phyloP scores from a whole-genome alignment of 2,797 vertebrate genomes.

The Martes flavigula region DNA sequence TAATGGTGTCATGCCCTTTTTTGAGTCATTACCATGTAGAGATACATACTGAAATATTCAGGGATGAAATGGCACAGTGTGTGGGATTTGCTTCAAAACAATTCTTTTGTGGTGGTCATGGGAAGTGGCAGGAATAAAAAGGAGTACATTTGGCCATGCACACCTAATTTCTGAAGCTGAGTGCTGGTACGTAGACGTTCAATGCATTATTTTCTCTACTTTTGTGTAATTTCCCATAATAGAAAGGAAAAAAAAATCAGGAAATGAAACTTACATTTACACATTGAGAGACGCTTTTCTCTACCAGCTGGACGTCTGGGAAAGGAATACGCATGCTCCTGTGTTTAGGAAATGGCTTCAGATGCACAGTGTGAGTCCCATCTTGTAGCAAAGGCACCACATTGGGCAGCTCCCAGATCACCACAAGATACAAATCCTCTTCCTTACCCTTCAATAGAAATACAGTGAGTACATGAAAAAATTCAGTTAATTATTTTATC shows the following conservation, averaged over 20 bases:
- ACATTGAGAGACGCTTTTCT: conserved; percentile 8
- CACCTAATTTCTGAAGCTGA: neutral
- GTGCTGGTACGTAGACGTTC: neutral
- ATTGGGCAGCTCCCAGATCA: conserved; percentile 82
- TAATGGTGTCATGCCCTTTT: neutral
- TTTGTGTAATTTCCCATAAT: neutral
- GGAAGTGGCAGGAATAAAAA: neutral
- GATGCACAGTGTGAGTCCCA: conserved; percentile 48
- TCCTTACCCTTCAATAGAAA: conserved; percentile 75
- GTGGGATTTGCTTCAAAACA: neutral
- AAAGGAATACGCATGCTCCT: conserved; percentile 69
- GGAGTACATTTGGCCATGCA: neutral
- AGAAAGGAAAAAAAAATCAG: neutral
- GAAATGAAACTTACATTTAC: conserved; percentile 50
- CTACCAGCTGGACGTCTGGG: conserved; percentile 69
- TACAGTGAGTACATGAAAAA: neutral
- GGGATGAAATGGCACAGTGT: neutral
- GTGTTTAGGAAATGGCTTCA: conserved; percentile 50
- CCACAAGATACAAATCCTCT: conserved; percentile 61
- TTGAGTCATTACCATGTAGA: neutral
- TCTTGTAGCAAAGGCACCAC: conserved; percentile 51
- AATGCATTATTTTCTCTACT: neutral
- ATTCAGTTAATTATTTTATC: neutral
- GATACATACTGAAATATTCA: neutral
- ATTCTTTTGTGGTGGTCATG: neutral